Percentiles rank a stretch among this genome's conserved stretches.
These are phyloP conservation scores for Rallus limicola DNA, from an alignment of 2,113 vertebrate species.

Conservation along the genomic window DNA sequence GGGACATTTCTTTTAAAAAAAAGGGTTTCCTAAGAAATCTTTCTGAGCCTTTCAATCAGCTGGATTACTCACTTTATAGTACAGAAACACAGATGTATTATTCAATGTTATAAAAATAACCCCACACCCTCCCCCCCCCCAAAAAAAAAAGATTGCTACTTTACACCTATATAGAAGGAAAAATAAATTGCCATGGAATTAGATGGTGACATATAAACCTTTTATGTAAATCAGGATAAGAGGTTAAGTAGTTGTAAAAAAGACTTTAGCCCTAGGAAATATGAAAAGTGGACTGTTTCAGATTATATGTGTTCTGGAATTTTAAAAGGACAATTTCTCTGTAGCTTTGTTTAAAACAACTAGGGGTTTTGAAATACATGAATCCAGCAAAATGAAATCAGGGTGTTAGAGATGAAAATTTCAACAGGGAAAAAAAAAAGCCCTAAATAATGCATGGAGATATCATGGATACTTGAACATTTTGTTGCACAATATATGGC, in stretches of 20 bases:
- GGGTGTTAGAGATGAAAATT: slow-evolving; percentile 51
- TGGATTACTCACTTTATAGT: slow-evolving; percentile 26
- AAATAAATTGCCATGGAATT: slow-evolving; percentile 57
- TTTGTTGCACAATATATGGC: neutral
- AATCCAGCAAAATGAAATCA: slow-evolving; percentile 42
- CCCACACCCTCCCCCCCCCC: too few relatives aligned
- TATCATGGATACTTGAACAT: neutral
- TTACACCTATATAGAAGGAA: slow-evolving; percentile 29
- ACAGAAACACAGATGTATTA: slow-evolving; percentile 11
- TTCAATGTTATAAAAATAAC: slow-evolving; percentile 4
- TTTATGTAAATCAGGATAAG: slow-evolving; percentile 64
- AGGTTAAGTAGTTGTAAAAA: slow-evolving; percentile 57
- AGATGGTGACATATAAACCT: slow-evolving; percentile 49
- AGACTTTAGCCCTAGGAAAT: slow-evolving; percentile 30
- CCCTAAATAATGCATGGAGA: slow-evolving; percentile 24
- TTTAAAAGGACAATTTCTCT: slow-evolving; percentile 33
- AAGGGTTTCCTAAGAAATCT: neutral
- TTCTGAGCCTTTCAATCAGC: slow-evolving; percentile 26
- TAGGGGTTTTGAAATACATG: slow-evolving; percentile 12
- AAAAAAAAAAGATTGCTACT: slow-evolving; percentile 6
- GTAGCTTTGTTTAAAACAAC: slow-evolving; percentile 25
- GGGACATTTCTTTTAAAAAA: neutral
- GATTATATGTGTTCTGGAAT: neutral
- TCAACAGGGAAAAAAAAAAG: slow-evolving; percentile 6
- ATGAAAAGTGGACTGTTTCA: slow-evolving; percentile 20